phyloP scores from a whole-genome alignment of 2,888 invertebrate species.

The Microlaimidae sp. region DNA sequence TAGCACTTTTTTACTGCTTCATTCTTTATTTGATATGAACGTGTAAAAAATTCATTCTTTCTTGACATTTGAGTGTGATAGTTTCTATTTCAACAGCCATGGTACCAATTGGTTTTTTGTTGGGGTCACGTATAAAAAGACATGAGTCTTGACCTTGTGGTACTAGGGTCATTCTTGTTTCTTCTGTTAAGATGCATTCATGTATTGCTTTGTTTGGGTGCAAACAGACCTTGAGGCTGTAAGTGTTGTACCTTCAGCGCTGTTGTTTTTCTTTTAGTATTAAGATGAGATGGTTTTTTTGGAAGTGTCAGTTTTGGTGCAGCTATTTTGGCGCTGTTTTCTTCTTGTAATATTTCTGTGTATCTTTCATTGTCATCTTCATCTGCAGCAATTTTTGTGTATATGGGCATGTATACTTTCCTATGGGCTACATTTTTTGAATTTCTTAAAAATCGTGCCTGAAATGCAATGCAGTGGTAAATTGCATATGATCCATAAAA shows the following conservation, averaged over 20 bases:
- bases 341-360: neutral
- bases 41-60: neutral
- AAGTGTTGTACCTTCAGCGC: neutral
- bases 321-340: no score
- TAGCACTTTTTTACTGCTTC: neutral
- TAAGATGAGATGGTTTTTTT: neutral
- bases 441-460: neutral
- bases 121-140: neutral
- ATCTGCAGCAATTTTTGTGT: neutral
- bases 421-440: neutral
- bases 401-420: neutral
- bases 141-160: conserved; percentile 6
- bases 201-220: neutral
- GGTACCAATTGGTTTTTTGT: neutral
- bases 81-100: neutral
- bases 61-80: neutral
- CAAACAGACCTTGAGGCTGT: neutral
- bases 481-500: neutral
- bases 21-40: neutral
- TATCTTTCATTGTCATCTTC: neutral
- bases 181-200: neutral
- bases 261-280: no score
- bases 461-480: neutral
- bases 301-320: neutral
- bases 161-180: neutral